These are phyloP conservation scores for Hippocampus mohnikei DNA, from an alignment of 2,113 vertebrate species.

Conservation along the genomic window DNA sequence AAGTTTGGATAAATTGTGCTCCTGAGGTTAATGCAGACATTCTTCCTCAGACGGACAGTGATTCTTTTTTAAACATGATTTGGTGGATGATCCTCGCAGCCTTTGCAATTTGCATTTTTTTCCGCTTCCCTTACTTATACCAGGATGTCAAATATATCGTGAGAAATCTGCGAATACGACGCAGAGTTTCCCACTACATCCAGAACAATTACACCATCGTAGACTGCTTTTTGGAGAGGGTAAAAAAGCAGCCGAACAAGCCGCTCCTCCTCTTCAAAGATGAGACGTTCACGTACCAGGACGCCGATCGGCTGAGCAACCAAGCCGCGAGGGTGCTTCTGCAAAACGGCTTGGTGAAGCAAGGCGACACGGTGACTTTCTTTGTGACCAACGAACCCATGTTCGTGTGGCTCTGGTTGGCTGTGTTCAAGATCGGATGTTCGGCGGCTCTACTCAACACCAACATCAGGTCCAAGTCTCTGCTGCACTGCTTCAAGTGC, in stretches of 20 bases:
- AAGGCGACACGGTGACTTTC: slow-evolving; percentile 66
- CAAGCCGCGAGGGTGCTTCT: slow-evolving; percentile 50
- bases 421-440: slow-evolving; percentile 71
- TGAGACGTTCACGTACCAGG: slow-evolving; percentile 57
- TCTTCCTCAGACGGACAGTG: neutral
- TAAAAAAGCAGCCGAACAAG: slow-evolving; percentile 58
- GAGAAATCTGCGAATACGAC: accelerated
- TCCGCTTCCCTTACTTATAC: slow-evolving; percentile 43
- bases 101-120: neutral
- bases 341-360: slow-evolving; percentile 25
- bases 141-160: slow-evolving; percentile 41
- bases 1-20: neutral
- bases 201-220: slow-evolving; percentile 48
- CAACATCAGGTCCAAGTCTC: slow-evolving; percentile 71
- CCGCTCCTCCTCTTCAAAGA: slow-evolving; percentile 61
- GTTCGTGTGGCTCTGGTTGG: slow-evolving; percentile 71
- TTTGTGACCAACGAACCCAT: slow-evolving; percentile 71
- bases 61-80: slow-evolving; percentile 11
- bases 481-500: slow-evolving; percentile 71
- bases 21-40: neutral
- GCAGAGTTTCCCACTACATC: neutral
- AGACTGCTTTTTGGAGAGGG: slow-evolving; percentile 62
- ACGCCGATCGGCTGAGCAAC: slow-evolving; percentile 68
- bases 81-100: neutral
- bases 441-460: slow-evolving; percentile 67